Evolutionary conservation across 2,113 vertebrate species (phyloP).

Genomic region (Papio anubis): DNA sequence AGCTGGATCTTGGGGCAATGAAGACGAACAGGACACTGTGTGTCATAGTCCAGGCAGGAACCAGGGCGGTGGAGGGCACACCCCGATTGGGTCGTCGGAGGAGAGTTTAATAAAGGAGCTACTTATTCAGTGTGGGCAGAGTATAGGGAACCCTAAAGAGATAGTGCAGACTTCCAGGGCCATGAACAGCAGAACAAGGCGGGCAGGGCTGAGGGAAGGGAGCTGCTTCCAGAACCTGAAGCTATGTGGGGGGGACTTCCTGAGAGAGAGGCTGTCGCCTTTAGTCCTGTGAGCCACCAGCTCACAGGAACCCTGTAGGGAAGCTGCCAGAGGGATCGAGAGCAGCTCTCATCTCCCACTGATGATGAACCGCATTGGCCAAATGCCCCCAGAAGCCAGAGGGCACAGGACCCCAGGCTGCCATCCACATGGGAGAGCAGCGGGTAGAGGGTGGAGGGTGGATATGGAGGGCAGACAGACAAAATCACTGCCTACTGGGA

Average conservation of each 20-base stretch:
- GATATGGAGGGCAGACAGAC: not conserved
- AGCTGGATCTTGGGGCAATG: not conserved
- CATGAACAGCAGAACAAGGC: not conserved
- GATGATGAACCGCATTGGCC: not conserved
- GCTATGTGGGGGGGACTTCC: not conserved
- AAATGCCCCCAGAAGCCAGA: not conserved
- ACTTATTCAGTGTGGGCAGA: not conserved
- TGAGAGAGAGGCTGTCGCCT: not conserved
- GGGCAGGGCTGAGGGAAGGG: not conserved
- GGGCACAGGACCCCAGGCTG: not conserved
- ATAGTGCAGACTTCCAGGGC: not conserved
- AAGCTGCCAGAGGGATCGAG: not conserved
- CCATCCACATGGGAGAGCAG: fast-evolving
- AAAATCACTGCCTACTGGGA: not conserved
- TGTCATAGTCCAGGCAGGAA: not conserved
- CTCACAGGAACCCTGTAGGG: not conserved
- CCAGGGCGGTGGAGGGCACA: not conserved
- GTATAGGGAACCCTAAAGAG: not conserved
- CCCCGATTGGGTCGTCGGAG: not conserved
- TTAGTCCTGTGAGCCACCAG: not conserved
- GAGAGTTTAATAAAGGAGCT: slow-evolving; percentile 16
- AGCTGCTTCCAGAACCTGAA: not conserved
- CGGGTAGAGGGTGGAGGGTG: no score
- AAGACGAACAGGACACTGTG: slow-evolving; percentile 38
- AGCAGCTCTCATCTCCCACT: not conserved